These are phyloP conservation scores for Atlantisia rogersi DNA, from an alignment of 2,113 vertebrate genomes.

Conservation along the genomic window DNA sequence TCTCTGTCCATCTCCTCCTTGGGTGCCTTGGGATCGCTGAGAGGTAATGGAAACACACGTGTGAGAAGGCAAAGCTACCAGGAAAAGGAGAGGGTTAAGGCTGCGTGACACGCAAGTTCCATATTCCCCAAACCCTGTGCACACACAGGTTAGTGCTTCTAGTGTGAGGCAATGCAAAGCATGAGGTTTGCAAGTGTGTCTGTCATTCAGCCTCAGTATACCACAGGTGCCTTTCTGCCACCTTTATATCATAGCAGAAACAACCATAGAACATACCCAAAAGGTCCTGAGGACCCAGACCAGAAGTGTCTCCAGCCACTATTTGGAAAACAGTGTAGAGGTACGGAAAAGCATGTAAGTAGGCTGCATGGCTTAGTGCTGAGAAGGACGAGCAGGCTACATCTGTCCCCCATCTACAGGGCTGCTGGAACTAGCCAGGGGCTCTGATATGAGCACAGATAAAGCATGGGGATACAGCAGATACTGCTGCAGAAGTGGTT, in stretches of 20 bases:
- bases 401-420: not conserved
- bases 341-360: not conserved
- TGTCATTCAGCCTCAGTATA: not conserved
- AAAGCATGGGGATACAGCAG: fast-evolving
- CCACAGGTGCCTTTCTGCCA: fast-evolving
- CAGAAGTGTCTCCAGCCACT: not conserved
- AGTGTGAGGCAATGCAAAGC: fast-evolving
- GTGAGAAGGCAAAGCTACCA: not conserved
- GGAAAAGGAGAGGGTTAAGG: not conserved
- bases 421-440: fast-evolving
- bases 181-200: not conserved
- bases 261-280: not conserved
- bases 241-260: not conserved
- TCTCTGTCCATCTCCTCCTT: not conserved
- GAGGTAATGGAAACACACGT: not conserved
- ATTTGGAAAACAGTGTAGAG: not conserved
- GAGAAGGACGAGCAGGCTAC: not conserved
- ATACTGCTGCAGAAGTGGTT: not conserved
- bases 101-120: not conserved
- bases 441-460: not conserved
- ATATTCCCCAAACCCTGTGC: not conserved
- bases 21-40: not conserved
- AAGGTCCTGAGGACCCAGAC: not conserved
- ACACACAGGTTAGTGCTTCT: too few relatives aligned
- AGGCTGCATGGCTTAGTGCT: not conserved